A percentile compares a stretch with the other conserved stretches of the same genome.
phyloP scores from a whole-genome alignment of 2,113 vertebrate species.

The Pangasianodon hypophthalmus region DNA sequence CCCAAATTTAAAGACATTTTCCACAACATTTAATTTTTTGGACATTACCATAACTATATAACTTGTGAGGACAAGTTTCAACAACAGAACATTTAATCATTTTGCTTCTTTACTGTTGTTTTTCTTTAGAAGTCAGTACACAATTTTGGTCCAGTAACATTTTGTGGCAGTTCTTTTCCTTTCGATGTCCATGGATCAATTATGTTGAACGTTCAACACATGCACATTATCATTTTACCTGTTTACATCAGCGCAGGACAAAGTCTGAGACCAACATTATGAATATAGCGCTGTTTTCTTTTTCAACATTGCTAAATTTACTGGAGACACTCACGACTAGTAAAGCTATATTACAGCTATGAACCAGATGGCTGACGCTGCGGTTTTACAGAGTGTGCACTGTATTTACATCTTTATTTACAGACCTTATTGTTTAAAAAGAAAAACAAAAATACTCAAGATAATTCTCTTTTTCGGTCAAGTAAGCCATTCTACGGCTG shows the following conservation, averaged over 20 bases:
- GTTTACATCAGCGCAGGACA: conserved; percentile 77
- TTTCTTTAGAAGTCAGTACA: conserved; percentile 66
- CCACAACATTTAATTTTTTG: conserved; percentile 90
- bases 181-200: conserved; percentile 71
- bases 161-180: conserved; percentile 75
- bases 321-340: conserved; percentile 77
- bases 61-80: conserved; percentile 78
- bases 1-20: conserved; percentile 63
- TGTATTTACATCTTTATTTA: conserved; percentile 89
- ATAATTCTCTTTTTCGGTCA: conserved; percentile 68
- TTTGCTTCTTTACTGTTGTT: conserved; percentile 49
- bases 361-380: conserved; percentile 85
- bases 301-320: conserved; percentile 49
- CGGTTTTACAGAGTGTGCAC: conserved; percentile 85
- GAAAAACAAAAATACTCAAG: conserved; percentile 70
- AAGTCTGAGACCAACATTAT: conserved; percentile 75
- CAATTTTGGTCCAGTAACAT: conserved; percentile 89
- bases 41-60: conserved; percentile 90
- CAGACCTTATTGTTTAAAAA: conserved; percentile 70
- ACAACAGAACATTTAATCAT: conserved; percentile 73
- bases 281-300: conserved; percentile 62
- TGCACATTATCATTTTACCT: conserved; percentile 86
- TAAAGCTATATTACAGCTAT: conserved; percentile 91
- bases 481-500: conserved; percentile 81
- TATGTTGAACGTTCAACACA: conserved; percentile 84